Percentiles rank a stretch among this genome's conserved stretches.
These are phyloP conservation scores for Abrostola triplasia DNA, from an alignment of 2,888 invertebrate species.

Conservation along the genomic window DNA sequence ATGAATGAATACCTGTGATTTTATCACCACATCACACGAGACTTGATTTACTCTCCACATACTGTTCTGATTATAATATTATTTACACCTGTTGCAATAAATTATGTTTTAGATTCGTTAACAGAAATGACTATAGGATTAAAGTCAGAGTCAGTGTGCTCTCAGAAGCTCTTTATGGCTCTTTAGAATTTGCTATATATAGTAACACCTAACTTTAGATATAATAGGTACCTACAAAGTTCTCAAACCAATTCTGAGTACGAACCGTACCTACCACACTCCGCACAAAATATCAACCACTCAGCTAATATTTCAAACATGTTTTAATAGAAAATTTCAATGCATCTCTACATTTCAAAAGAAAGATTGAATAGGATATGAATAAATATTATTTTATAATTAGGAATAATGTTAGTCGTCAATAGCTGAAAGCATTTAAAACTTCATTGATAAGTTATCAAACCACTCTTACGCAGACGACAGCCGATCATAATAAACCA, in stretches of 20 bases:
- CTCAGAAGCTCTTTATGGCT: neutral
- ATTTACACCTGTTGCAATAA: neutral
- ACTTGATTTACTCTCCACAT: constrained; percentile 2
- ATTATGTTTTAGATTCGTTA: neutral
- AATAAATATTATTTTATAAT: neutral
- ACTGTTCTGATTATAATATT: neutral
- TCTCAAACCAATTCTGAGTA: too few relatives aligned
- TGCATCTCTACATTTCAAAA: neutral
- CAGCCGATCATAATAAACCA: constrained; percentile 31
- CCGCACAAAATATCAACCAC: too few relatives aligned
- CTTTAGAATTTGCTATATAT: neutral
- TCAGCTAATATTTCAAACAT: neutral
- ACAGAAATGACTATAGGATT: neutral
- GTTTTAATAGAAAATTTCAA: neutral
- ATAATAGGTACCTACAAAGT: too few relatives aligned
- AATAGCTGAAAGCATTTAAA: constrained; percentile 2
- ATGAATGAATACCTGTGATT: constrained; percentile 6
- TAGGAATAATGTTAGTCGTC: neutral
- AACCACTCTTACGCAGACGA: constrained; percentile 7
- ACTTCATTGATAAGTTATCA: constrained; percentile 3
- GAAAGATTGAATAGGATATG: neutral
- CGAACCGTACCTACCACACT: too few relatives aligned
- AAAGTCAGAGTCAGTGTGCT: neutral
- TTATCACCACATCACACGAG: constrained; percentile 9
- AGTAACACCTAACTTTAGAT: too few relatives aligned